These are phyloP conservation scores for Phengaris alcon DNA, from an alignment of 2,888 invertebrate species.

Conservation along the genomic window DNA sequence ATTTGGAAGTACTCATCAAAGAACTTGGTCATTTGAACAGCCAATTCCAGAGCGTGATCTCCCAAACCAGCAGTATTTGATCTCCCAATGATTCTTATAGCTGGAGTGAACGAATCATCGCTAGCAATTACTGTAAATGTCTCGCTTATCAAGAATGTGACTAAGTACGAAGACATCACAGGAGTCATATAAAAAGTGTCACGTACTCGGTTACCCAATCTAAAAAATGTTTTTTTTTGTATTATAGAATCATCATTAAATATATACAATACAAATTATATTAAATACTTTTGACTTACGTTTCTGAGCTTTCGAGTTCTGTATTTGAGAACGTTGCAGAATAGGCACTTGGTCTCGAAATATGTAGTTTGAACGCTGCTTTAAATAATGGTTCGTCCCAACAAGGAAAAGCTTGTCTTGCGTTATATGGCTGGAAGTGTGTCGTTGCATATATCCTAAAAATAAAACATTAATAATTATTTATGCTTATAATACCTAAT, in stretches of 20 bases:
- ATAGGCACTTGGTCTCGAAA: slow-evolving; percentile 78
- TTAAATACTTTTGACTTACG: slow-evolving; percentile 46
- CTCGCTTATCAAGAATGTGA: slow-evolving; percentile 87
- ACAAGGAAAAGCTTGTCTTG: slow-evolving; percentile 90
- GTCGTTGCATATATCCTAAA: slow-evolving; percentile 79
- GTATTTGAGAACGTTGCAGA: slow-evolving; percentile 81
- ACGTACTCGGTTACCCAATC: slow-evolving; percentile 46
- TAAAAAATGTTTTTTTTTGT: slow-evolving; percentile 36
- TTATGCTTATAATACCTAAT: no score
- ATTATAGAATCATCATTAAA: neutral
- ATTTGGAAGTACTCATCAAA: slow-evolving; percentile 64
- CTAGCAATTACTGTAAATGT: slow-evolving; percentile 63
- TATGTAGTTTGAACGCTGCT: slow-evolving; percentile 84
- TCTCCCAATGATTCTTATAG: slow-evolving; percentile 67
- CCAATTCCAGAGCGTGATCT: slow-evolving; percentile 54
- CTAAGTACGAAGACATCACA: slow-evolving; percentile 89
- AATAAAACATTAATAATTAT: no score
- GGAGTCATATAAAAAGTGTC: slow-evolving; percentile 77
- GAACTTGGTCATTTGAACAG: slow-evolving; percentile 61
- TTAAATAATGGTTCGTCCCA: slow-evolving; percentile 92
- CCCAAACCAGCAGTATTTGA: slow-evolving; percentile 63
- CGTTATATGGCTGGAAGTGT: slow-evolving; percentile 89
- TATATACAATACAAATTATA: no score
- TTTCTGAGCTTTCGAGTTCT: slow-evolving; percentile 51
- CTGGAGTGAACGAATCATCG: slow-evolving; percentile 53